Conservation (phyloP, 2,113 vertebrate species). For the Puffinus mauretanicus region DNA sequence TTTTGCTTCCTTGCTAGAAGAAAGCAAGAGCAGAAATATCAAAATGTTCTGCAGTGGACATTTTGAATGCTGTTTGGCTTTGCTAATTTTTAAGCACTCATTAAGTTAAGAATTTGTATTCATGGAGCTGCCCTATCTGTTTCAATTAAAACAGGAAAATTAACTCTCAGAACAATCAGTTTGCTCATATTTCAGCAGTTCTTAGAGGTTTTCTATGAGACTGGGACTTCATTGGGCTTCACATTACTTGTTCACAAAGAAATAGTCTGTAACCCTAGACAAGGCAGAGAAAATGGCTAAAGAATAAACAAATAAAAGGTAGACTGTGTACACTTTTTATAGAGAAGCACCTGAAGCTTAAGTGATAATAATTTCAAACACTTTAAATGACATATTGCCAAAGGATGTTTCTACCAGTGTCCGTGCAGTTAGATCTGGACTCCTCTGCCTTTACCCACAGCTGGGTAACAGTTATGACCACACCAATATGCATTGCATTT, state of each 20-base stretch:
- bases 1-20: neutral
- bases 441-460: neutral
- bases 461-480: neutral
- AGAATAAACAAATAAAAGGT: neutral
- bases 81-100: neutral
- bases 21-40: neutral
- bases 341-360: neutral
- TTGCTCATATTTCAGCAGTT: neutral
- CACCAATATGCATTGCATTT: neutral
- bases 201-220: neutral
- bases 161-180: neutral
- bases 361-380: neutral
- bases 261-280: neutral
- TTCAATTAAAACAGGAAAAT: neutral
- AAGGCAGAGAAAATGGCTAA: neutral
- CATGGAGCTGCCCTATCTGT: neutral
- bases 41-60: neutral
- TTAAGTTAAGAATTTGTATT: neutral
- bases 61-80: neutral
- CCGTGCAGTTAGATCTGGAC: accelerated
- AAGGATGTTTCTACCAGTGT: neutral
- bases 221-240: neutral
- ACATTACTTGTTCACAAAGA: neutral
- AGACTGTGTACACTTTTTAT: neutral
- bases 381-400: neutral